These are phyloP conservation scores for Epistrophe grossulariae DNA, from an alignment of 2,888 invertebrate species.

Conservation along the genomic window DNA sequence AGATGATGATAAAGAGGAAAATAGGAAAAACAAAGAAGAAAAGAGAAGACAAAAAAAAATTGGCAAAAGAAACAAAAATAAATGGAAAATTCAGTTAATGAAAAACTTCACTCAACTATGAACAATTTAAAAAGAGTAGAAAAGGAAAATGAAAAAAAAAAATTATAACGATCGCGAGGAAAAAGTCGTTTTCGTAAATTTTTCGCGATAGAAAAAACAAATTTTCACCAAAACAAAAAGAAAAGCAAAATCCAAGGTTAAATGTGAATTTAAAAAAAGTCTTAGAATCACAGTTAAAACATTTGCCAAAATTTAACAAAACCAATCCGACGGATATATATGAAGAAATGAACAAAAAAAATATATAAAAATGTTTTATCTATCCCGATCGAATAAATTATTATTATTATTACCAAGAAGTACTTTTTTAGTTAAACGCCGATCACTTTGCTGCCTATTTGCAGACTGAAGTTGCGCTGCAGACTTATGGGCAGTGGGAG, in stretches of 20 bases:
- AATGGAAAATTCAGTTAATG: slow-evolving; percentile 73
- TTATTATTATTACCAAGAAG: slow-evolving; percentile 48
- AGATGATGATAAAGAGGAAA: slow-evolving; percentile 56
- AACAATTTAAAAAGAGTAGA: slow-evolving; percentile 60
- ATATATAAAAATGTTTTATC: slow-evolving; percentile 10
- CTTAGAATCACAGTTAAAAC: slow-evolving; percentile 3
- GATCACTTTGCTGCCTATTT: slow-evolving; percentile 83
- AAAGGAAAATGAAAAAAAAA: slow-evolving; percentile 51
- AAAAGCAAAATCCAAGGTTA: slow-evolving; percentile 10
- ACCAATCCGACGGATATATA: slow-evolving; percentile 43
- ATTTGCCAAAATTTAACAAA: background rate
- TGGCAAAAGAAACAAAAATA: slow-evolving; percentile 8
- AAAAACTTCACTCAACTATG: slow-evolving; percentile 76
- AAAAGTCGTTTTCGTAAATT: slow-evolving; percentile 51
- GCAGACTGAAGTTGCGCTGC: slow-evolving; percentile 82
- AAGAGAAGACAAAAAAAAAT: slow-evolving; percentile 3
- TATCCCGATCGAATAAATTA: slow-evolving; percentile 47
- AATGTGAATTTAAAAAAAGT: background rate
- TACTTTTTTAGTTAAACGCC: slow-evolving; percentile 76
- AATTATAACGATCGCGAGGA: slow-evolving; percentile 49
- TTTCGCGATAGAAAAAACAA: slow-evolving; percentile 14
- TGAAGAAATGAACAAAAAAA: slow-evolving; percentile 18
- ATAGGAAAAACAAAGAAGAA: slow-evolving; percentile 34
- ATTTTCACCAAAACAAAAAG: slow-evolving; percentile 47
- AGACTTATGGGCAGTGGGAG: slow-evolving; percentile 71